A percentile compares a stretch with the other conserved stretches of the same genome.
phyloP scores from a whole-genome alignment of 2,113 vertebrate genomes.

The Semicossyphus pulcher region DNA sequence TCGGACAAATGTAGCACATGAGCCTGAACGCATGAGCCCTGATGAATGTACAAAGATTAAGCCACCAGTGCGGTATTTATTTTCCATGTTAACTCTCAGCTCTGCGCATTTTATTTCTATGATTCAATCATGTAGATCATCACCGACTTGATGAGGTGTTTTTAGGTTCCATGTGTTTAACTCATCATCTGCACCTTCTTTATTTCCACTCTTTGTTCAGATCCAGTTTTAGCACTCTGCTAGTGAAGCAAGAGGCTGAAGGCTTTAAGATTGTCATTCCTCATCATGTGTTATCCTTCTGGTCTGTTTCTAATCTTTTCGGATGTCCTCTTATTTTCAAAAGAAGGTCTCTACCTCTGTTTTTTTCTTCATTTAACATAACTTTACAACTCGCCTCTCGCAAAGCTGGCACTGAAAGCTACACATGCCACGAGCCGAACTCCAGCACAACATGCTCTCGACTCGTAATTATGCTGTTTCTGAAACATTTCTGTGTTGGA shows the following conservation, averaged over 20 bases:
- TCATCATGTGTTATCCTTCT: not conserved
- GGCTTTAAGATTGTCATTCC: conserved; percentile 38
- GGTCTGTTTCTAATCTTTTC: conserved; percentile 34
- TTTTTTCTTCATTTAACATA: conserved; percentile 53
- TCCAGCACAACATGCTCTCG: conserved; percentile 29
- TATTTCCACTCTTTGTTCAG: conserved; percentile 8
- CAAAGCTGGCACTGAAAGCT: conserved; percentile 34
- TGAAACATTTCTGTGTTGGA: conserved; percentile 31
- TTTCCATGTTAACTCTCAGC: conserved; percentile 16
- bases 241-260: conserved; percentile 24
- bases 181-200: conserved; percentile 38
- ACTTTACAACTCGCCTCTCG: conserved; percentile 40
- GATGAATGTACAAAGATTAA: conserved; percentile 62
- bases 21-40: conserved; percentile 39
- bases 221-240: conserved; percentile 30
- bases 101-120: conserved; percentile 48
- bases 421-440: conserved; percentile 42
- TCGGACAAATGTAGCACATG: conserved; percentile 51
- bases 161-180: conserved; percentile 43
- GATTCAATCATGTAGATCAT: conserved; percentile 27
- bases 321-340: conserved; percentile 49
- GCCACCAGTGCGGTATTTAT: conserved; percentile 51
- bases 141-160: conserved; percentile 26
- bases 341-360: conserved; percentile 63
- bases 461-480: conserved; percentile 26